Conservation (phyloP, 37 sponge, comb jelly and placozoan genomes). For the Spongia lamella region DNA sequence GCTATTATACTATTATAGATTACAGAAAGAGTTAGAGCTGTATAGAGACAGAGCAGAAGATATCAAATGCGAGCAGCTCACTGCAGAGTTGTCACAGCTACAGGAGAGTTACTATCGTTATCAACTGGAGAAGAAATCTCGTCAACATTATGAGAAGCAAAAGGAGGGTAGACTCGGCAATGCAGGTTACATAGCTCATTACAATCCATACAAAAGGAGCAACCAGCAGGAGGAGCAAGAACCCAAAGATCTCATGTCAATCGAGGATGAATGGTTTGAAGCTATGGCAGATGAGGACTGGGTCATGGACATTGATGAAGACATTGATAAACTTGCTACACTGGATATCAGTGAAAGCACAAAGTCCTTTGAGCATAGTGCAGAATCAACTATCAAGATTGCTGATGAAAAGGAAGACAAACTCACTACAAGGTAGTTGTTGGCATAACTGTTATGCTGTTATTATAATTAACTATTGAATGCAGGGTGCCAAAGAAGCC, state of each 20-base stretch:
- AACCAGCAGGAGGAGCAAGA: neutral
- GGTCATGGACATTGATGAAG: too few relatives aligned
- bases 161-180: neutral
- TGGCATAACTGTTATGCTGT: too few relatives aligned
- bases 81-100: conserved; percentile 52
- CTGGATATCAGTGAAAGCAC: too few relatives aligned
- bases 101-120: conserved; percentile 58
- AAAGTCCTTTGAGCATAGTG: too few relatives aligned
- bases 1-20: conserved; percentile 10
- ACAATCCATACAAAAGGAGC: conserved; percentile 46
- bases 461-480: neutral
- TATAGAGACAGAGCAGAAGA: conserved; percentile 44
- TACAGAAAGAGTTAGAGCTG: conserved; percentile 57
- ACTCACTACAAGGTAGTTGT: too few relatives aligned
- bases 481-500: conserved; percentile 32
- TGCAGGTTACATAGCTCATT: conserved; percentile 9
- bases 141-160: neutral
- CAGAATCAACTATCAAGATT: too few relatives aligned
- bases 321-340: too few relatives aligned
- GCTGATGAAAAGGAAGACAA: too few relatives aligned
- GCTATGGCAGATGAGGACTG: too few relatives aligned
- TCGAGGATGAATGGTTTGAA: too few relatives aligned
- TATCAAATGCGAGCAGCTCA: conserved; percentile 23
- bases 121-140: conserved; percentile 41
- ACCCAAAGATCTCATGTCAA: too few relatives aligned